Conservation (phyloP, 2,797 vertebrate genomes). For the Clarias pachynema region DNA sequence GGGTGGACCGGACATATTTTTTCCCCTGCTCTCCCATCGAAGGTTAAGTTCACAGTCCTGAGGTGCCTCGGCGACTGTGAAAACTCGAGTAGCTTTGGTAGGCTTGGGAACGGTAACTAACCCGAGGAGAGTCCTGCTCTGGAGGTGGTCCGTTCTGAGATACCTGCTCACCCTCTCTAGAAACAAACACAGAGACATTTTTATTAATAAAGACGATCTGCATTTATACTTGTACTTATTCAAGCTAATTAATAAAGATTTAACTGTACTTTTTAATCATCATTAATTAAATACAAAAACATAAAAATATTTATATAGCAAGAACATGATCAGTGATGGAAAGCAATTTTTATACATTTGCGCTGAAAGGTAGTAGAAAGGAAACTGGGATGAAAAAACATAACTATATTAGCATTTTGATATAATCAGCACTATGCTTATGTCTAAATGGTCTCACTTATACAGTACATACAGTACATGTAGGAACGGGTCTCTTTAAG, state of each 20-base stretch:
- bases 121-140: conserved; percentile 93
- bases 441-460: no score
- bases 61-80: conserved; percentile 49
- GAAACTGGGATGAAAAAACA: neutral
- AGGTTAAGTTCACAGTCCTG: conserved; percentile 28
- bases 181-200: conserved; percentile 12
- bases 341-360: neutral
- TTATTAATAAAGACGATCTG: neutral
- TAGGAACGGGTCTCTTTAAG: no score
- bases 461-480: no score
- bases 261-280: neutral
- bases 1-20: neutral
- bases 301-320: neutral
- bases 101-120: conserved; percentile 71
- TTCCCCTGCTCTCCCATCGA: neutral
- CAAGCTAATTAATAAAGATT: neutral
- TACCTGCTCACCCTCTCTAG: conserved; percentile 84
- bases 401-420: no score
- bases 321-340: neutral
- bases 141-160: conserved; percentile 88
- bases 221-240: neutral
- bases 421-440: no score
- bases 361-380: neutral
- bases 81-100: conserved; percentile 83
- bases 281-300: neutral